Base-by-base conservation (phyloP, 2,113 vertebrate species). In the Amblyopsis rosae region DNA sequence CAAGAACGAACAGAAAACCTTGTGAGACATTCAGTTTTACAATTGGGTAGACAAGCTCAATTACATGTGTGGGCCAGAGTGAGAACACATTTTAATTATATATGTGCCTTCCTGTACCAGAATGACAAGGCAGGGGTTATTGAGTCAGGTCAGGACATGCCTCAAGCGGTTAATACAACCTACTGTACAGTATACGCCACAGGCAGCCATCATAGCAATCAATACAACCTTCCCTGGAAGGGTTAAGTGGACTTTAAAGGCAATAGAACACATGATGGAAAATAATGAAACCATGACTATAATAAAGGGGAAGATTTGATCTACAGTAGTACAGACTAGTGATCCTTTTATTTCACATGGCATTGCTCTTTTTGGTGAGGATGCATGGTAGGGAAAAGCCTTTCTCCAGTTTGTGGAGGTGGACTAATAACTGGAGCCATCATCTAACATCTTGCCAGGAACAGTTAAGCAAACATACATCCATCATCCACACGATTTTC, bases 1-100 rank as follows among this genome's bases (percentile, higher is more conserved):
- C 26, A 26, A 26, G 26, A 68, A 75, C 12, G 50, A 63, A 72
- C 59, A 66, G 59, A 77, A 62, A 15, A 7, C 62, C 62, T 69
- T 82, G 62, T 69, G 65, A 26, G 48, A 77, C 74, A 67, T 65
- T 80, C 26, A 51, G 73, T 50, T 17, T 48, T 59, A 65, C 75
- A 75, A 62, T 62, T 0, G 46, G 73, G 82, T 70, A 84, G 79
- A 82, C 80, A 68, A 80, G 78, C 72, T 72, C 75, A 82, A 86
- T 83, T 74, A 83, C 84, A 84, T 56, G 81, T 67, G 35, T 41
- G 73, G 71, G 75, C 77, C 74, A 65, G 45, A 67, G 57, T 75
- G 67, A 78, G 82, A 85, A 80, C 75, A 82, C 64, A 75, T 77
- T 85, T 6, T 71, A 85, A 84, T 86, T 77, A 81, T 86, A 81